These are phyloP conservation scores for Drosophila setifemur DNA, from an alignment of 1,140 invertebrate genomes.

Conservation along the genomic window DNA sequence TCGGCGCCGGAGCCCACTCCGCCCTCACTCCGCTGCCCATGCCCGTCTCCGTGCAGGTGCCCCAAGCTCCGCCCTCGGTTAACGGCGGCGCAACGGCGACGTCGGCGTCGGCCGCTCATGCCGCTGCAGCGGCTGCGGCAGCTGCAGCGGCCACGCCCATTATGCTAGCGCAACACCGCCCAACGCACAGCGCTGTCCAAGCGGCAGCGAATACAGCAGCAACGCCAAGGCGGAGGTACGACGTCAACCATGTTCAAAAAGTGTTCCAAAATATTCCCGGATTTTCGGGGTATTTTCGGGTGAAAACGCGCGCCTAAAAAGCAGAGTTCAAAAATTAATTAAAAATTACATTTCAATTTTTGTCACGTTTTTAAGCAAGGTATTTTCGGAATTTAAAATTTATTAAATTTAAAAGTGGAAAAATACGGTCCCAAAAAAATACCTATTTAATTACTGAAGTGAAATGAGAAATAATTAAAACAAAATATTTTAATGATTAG, in stretches of 20 bases:
- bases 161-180: constrained; percentile 78
- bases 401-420: too few relatives aligned
- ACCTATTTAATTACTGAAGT: too few relatives aligned
- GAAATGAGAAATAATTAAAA: too few relatives aligned
- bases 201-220: constrained; percentile 83
- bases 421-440: too few relatives aligned
- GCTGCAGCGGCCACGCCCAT: constrained; percentile 83
- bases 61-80: constrained; percentile 82
- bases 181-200: constrained; percentile 70
- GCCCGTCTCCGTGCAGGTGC: constrained; percentile 43
- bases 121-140: constrained; percentile 83
- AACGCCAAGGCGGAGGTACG: constrained; percentile 83
- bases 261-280: constrained; percentile 4
- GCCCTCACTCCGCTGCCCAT: constrained; percentile 83
- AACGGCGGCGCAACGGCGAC: constrained; percentile 13
- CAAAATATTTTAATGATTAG: too few relatives aligned
- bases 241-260: constrained; percentile 7
- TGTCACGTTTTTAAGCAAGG: constrained; percentile 9
- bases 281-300: constrained; percentile 17
- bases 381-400: neutral
- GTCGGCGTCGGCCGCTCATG: constrained; percentile 73
- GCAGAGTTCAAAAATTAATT: constrained; percentile 74
- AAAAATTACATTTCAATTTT: constrained; percentile 5
- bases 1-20: constrained; percentile 82
- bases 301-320: constrained; percentile 51